Percentiles rank a stretch among this genome's conserved stretches.
These are phyloP conservation scores for Coracias cyanogaster DNA, from an alignment of 2,797 vertebrate genomes.

Conservation along the genomic window DNA sequence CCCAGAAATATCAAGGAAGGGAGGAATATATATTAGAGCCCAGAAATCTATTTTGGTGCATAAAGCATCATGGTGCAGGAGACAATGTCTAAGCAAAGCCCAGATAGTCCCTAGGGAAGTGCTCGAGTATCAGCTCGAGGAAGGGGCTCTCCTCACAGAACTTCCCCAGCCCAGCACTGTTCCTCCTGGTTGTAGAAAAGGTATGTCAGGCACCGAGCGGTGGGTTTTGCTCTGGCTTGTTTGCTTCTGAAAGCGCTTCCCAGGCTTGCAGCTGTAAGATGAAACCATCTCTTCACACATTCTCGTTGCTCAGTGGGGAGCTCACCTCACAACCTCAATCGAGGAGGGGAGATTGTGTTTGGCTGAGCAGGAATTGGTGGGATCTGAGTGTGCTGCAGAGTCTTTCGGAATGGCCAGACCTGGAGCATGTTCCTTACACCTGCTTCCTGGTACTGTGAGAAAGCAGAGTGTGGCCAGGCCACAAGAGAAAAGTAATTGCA, in stretches of 20 bases:
- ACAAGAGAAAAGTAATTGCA: neutral
- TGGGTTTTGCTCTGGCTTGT: neutral
- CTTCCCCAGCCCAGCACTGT: neutral
- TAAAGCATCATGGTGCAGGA: neutral
- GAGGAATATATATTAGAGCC: neutral
- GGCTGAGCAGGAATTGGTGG: neutral
- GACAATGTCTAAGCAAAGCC: neutral
- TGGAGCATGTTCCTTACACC: fast-evolving
- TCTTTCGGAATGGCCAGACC: neutral
- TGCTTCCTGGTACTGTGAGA: neutral
- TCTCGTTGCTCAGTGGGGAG: neutral
- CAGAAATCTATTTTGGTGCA: neutral
- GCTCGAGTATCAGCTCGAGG: neutral
- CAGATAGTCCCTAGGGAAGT: neutral
- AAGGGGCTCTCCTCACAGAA: neutral
- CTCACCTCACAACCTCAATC: too few relatives aligned
- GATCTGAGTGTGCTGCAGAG: neutral
- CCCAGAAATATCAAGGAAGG: neutral
- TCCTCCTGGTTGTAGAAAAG: neutral
- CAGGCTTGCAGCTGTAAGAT: neutral
- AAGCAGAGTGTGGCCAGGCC: neutral
- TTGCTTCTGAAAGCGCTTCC: neutral
- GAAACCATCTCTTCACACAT: neutral
- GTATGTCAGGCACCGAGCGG: neutral
- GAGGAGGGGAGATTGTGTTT: neutral